Percentiles rank a stretch among this genome's conserved stretches.
phyloP scores from a whole-genome alignment of 2,113 vertebrate species.

The Elephantulus edwardii region DNA sequence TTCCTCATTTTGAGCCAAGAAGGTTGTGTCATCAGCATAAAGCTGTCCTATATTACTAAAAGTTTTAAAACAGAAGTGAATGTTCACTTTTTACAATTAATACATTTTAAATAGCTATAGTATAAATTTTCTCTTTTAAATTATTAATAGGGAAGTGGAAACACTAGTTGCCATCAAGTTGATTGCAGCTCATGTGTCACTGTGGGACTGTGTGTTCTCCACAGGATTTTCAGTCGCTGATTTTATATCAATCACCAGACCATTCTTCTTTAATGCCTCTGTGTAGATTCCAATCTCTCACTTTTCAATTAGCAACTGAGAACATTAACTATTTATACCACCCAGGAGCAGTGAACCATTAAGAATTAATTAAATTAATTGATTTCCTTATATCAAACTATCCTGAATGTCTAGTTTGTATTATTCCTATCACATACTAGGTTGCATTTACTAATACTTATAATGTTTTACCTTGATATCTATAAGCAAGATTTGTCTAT shows the following conservation, averaged over 20 bases:
- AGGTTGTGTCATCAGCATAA: too few species aligned
- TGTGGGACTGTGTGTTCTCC: neutral
- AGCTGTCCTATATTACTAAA: neutral
- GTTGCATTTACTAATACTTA: neutral
- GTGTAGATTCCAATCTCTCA: neutral
- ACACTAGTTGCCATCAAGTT: neutral
- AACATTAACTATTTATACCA: neutral
- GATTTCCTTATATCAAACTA: neutral
- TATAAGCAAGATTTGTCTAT: neutral
- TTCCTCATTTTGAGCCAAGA: too few species aligned
- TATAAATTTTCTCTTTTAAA: neutral
- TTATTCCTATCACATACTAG: neutral
- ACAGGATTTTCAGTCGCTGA: neutral
- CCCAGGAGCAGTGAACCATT: neutral
- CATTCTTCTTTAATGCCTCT: neutral
- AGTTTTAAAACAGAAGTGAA: neutral
- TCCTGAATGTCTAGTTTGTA: neutral
- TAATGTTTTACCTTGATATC: neutral
- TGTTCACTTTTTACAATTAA: neutral
- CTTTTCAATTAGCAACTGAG: neutral
- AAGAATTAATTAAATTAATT: neutral
- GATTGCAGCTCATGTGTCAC: neutral
- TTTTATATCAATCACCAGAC: neutral
- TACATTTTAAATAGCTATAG: neutral
- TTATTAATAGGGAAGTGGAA: neutral